These are phyloP conservation scores for Caenorhabditis sp. DNA, from an alignment of 2,888 invertebrate species.

Conservation along the genomic window DNA sequence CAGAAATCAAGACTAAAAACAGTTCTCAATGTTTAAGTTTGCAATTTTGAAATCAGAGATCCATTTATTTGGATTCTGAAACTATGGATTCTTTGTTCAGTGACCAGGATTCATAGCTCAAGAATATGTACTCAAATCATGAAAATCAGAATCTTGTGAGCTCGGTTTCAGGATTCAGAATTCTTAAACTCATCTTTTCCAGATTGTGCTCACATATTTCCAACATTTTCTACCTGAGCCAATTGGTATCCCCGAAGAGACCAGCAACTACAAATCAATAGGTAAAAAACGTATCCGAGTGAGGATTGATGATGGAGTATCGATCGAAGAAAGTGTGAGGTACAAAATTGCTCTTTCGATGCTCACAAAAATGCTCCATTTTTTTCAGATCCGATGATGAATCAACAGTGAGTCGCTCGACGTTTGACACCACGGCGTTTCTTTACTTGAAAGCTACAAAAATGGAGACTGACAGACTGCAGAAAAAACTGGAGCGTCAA, in stretches of 20 bases:
- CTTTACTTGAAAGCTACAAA: slow-evolving; percentile 49
- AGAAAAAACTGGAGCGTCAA: slow-evolving; percentile 34
- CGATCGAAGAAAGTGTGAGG: slow-evolving; percentile 14
- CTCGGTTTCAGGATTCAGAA: no score
- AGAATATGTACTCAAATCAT: no score
- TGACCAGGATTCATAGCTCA: no score
- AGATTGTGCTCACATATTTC: slow-evolving; percentile 44
- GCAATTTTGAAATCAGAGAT: no score
- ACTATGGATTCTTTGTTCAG: no score
- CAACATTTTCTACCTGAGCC: slow-evolving; percentile 50
- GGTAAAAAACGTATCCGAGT: slow-evolving; percentile 31
- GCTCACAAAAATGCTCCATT: no score
- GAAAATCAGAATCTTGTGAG: no score
- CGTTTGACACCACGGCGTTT: slow-evolving; percentile 46
- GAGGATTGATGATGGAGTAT: slow-evolving; percentile 34
- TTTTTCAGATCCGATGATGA: slow-evolving; percentile 11
- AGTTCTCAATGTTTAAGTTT: background rate
- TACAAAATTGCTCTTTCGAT: no score
- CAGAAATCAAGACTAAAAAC: no score
- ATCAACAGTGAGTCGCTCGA: slow-evolving; percentile 32
- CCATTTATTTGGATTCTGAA: no score
- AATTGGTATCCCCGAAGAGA: slow-evolving; percentile 51
- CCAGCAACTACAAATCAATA: slow-evolving; percentile 43
- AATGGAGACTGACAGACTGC: slow-evolving; percentile 43
- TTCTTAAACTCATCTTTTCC: background rate